These are phyloP conservation scores for Chloebia gouldiae DNA, from an alignment of 2,113 vertebrate species.

Conservation along the genomic window DNA sequence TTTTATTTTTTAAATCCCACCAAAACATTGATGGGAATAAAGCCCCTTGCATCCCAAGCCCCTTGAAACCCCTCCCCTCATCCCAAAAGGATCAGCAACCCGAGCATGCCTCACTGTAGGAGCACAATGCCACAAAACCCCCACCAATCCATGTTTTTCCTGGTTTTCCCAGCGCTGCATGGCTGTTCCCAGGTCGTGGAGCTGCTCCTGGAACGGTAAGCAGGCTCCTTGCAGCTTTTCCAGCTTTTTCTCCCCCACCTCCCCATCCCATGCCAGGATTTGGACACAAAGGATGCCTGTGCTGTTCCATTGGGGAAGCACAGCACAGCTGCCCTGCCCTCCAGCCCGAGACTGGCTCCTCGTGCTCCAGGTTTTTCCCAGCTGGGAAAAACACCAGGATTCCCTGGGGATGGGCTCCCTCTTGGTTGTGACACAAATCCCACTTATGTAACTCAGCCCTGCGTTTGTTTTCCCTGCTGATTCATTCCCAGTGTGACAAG, in stretches of 20 bases:
- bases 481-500: background rate
- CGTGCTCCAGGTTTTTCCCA: background rate
- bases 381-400: background rate
- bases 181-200: slow-evolving; percentile 82
- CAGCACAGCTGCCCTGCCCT: background rate
- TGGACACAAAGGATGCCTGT: background rate
- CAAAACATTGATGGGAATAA: background rate
- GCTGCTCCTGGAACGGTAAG: slow-evolving; percentile 87
- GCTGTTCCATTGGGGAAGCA: background rate
- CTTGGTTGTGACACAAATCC: background rate
- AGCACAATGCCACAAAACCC: fast-evolving
- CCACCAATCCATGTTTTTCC: background rate
- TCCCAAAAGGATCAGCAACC: background rate
- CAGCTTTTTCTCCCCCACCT: background rate
- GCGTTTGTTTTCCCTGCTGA: background rate
- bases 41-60: background rate
- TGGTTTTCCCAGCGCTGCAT: slow-evolving; percentile 81
- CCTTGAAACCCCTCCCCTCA: background rate
- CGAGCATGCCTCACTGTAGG: fast-evolving
- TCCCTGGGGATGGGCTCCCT: background rate
- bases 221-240: background rate
- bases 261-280: background rate
- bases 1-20: background rate
- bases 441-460: background rate
- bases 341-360: fast-evolving